phyloP scores from a whole-genome alignment of 2,888 invertebrate genomes.

The Boloria euphrosyne region DNA sequence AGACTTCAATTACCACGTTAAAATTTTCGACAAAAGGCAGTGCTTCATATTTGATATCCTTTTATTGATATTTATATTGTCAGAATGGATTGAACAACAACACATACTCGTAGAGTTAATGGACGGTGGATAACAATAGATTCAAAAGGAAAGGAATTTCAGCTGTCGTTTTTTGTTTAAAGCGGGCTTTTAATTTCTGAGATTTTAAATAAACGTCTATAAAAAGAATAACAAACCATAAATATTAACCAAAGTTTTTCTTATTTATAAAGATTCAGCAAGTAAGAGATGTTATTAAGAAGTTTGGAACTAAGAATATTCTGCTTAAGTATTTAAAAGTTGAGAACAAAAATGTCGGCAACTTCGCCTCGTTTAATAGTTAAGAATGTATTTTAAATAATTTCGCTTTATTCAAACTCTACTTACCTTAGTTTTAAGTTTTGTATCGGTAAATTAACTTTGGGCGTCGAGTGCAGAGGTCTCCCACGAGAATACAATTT shows the following conservation, averaged over 20 bases:
- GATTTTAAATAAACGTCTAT: constrained; percentile 1
- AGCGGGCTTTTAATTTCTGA: neutral
- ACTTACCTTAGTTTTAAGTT: neutral
- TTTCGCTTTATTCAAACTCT: constrained; percentile 1
- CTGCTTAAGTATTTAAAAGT: constrained; percentile 19
- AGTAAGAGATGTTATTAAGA: constrained; percentile 20
- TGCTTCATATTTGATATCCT: too few relatives aligned
- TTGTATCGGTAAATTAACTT: too few relatives aligned
- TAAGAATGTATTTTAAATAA: constrained; percentile 12
- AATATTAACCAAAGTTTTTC: constrained; percentile 13
- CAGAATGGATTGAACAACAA: too few relatives aligned
- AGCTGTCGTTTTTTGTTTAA: neutral
- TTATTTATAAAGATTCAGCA: constrained; percentile 15
- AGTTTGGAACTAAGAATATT: constrained; percentile 17
- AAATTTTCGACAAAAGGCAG: too few relatives aligned
- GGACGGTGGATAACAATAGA: too few relatives aligned
- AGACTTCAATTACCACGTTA: too few relatives aligned
- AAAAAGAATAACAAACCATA: constrained; percentile 11
- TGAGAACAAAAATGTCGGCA: constrained; percentile 16
- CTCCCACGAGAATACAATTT: too few relatives aligned
- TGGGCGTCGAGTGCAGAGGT: too few relatives aligned
- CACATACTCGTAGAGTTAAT: too few relatives aligned
- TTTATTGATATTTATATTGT: too few relatives aligned
- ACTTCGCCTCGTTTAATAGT: constrained; percentile 16
- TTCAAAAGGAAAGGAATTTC: too few relatives aligned